phyloP scores from a whole-genome alignment of 2,888 invertebrate genomes.

The Chironomus tentans region DNA sequence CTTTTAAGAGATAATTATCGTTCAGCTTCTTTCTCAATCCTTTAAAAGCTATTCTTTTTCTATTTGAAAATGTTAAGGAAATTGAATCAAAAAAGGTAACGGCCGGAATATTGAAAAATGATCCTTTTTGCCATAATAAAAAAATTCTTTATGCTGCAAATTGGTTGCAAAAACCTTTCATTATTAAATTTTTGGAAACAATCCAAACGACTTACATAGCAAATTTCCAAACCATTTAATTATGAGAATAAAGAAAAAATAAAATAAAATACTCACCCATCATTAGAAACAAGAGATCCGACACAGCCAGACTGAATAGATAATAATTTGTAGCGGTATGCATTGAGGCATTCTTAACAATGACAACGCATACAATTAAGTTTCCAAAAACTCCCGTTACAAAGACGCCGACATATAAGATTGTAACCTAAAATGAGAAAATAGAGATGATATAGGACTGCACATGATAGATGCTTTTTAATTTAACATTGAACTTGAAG shows the following conservation, averaged over 20 bases:
- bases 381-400: slow-evolving; percentile 78
- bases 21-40: no score
- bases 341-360: slow-evolving; percentile 68
- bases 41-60: no score
- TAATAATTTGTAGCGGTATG: slow-evolving; percentile 90
- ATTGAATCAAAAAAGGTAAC: no score
- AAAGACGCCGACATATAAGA: slow-evolving; percentile 66
- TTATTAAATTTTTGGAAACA: no score
- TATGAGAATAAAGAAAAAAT: not conserved
- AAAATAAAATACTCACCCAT: slow-evolving; percentile 59
- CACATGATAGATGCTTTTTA: not conserved
- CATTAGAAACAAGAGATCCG: slow-evolving; percentile 69
- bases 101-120: no score
- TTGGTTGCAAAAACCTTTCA: no score
- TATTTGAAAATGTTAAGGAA: no score
- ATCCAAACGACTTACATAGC: no score
- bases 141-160: no score
- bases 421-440: slow-evolving; percentile 45
- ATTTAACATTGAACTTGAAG: not conserved
- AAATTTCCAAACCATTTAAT: not conserved
- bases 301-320: slow-evolving; percentile 77
- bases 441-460: slow-evolving; percentile 30
- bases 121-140: no score
- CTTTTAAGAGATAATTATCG: no score
- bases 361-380: slow-evolving; percentile 74